Percentiles rank a stretch among this genome's conserved stretches.
Evolutionary conservation across 2,113 vertebrate genomes (phyloP).

Genomic region (Polypterus bichir): DNA sequence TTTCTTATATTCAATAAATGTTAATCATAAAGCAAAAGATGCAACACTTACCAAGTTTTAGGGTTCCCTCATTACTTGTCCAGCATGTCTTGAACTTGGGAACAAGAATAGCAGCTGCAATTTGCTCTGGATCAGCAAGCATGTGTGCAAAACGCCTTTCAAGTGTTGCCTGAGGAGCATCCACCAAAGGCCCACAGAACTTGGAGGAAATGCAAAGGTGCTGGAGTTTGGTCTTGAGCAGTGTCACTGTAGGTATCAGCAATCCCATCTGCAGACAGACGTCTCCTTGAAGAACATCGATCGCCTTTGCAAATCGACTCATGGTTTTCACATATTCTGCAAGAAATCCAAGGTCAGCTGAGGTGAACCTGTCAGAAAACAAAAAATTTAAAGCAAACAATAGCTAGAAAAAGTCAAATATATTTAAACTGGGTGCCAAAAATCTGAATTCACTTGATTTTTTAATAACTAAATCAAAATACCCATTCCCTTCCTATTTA

Average conservation of each 20-base stretch:
- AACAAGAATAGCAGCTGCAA: conserved; percentile 14
- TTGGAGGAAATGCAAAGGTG: conserved; percentile 15
- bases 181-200: conserved; percentile 17
- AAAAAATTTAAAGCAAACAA: background rate
- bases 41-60: conserved; percentile 2
- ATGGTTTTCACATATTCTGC: conserved; percentile 7
- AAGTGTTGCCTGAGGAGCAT: conserved; percentile 12
- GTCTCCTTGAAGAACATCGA: conserved; percentile 7
- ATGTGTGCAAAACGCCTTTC: conserved; percentile 9
- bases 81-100: conserved; percentile 17
- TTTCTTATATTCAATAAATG: too few relatives aligned
- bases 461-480: too few relatives aligned
- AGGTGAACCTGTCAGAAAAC: background rate
- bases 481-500: too few relatives aligned
- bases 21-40: too few relatives aligned
- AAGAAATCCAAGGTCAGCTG: conserved; percentile 7
- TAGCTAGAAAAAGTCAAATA: too few relatives aligned
- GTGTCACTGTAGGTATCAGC: conserved; percentile 8
- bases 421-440: too few relatives aligned
- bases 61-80: conserved; percentile 3
- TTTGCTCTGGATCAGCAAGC: conserved; percentile 13
- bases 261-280: conserved; percentile 6
- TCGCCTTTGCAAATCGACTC: conserved; percentile 6
- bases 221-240: conserved; percentile 2
- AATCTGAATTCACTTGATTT: too few relatives aligned